Evolutionary conservation across 2,113 vertebrate genomes (phyloP).

Genomic region (Sialia sialis): DNA sequence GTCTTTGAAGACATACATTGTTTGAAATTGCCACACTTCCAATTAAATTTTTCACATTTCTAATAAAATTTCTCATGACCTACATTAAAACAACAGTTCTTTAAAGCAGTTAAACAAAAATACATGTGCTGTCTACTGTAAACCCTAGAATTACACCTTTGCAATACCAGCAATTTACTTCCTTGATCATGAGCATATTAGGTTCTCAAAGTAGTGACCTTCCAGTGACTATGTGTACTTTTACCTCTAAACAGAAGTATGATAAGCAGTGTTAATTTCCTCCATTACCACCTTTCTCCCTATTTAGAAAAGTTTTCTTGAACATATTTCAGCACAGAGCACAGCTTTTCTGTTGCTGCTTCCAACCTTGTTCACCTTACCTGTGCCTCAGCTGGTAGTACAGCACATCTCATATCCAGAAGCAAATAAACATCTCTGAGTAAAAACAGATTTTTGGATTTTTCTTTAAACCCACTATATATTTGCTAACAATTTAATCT

Average conservation of each 20-base stretch:
- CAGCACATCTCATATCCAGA: neutral
- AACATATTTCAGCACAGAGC: neutral
- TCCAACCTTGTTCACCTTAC: neutral
- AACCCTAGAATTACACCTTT: neutral
- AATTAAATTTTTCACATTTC: neutral
- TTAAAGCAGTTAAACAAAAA: neutral
- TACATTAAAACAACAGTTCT: neutral
- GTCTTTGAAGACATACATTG: neutral
- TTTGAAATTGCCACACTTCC: neutral
- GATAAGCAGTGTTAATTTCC: neutral
- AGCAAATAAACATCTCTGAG: neutral
- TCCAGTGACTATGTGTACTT: neutral
- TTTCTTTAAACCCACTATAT: neutral
- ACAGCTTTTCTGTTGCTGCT: neutral
- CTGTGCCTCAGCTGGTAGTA: neutral
- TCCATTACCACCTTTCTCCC: neutral
- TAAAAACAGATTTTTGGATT: neutral
- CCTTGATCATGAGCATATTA: neutral
- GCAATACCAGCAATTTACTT: neutral
- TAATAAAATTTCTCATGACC: neutral
- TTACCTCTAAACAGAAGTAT: neutral
- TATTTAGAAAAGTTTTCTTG: neutral
- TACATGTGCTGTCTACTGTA: neutral
- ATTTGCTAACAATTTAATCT: neutral
- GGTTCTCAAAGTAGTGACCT: neutral